Conservation (phyloP, 2,888 invertebrate genomes). For the Polydrusus tereticollis region DNA sequence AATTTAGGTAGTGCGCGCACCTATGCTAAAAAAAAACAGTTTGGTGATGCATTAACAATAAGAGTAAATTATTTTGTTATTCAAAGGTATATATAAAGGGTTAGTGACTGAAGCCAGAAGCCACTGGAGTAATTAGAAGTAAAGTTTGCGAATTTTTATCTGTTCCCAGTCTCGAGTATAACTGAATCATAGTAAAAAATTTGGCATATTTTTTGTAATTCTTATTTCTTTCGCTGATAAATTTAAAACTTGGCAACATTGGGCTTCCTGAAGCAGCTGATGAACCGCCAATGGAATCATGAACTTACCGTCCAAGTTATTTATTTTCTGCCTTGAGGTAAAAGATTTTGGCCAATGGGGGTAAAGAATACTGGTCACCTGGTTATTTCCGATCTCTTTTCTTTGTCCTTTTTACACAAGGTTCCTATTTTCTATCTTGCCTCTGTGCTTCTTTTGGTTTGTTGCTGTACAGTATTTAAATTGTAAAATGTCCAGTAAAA, state of each 20-base stretch:
- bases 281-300: background rate
- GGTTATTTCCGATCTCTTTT: background rate
- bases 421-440: background rate
- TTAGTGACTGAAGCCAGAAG: too few relatives aligned
- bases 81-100: too few relatives aligned
- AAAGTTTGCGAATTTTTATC: too few relatives aligned
- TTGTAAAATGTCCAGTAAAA: background rate
- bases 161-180: too few relatives aligned
- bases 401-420: background rate
- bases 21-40: too few relatives aligned
- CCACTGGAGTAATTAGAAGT: too few relatives aligned
- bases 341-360: background rate
- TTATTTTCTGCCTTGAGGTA: too few relatives aligned
- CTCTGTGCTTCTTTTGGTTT: background rate
- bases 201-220: too few relatives aligned
- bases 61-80: too few relatives aligned
- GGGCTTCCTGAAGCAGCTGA: background rate
- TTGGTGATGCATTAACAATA: too few relatives aligned
- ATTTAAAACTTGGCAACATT: background rate
- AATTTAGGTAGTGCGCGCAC: too few relatives aligned
- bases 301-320: conserved; percentile 8
- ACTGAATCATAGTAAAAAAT: too few relatives aligned
- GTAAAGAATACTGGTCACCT: background rate
- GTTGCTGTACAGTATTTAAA: background rate
- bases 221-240: background rate